Base-by-base conservation (phyloP, 2,888 invertebrate species). In the Onthophagus sagittarius region DNA sequence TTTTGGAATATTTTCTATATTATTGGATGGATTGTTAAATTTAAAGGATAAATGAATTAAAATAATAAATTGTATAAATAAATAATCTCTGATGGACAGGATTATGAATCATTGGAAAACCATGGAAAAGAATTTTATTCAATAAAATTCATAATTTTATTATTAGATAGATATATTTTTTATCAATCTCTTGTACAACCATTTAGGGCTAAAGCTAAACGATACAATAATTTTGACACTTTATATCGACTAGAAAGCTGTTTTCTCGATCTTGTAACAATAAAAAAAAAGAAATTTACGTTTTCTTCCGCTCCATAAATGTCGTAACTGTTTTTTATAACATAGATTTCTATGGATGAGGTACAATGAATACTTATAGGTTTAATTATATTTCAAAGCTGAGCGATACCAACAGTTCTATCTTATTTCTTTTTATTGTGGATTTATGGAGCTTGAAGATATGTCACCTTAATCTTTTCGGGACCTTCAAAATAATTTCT, bases 191-290 rank as follows among this genome's bases (percentile, higher is more conserved):
- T 73, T 69, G 69, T 74, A 72, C 72, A 74, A 70, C 69, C 74
- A 74, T 63, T 63, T 33, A 74, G 63, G 69, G 71, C 72, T 74
- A 74, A 70, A 72, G 74, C 74, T 74, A 74, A 73, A 70, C 39
- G 39, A 74, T 71, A 74, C 71, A 70, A 71, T 74, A 74, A 74
- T 53, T 7, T 53, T 53, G 9, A 53, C 39, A 53, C 39, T 9
- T 53, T 53, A 53, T 53, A 53, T 53, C 7, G 39, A 53, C 39
- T 53, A 53, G 39, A 53, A 53, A 53, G 39, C 39, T 9, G n/a
- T 53, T 11, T 53, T 53, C 39, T 53, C 6, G 7, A 11, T 53
- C 39, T 53, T 3, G 3, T 62, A 73, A 72, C 71, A 69, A 71
- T 71, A 69, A 71, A 73, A 74, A 67, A 63, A 63, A 15, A 15